Evolutionary conservation across 2,888 invertebrate species (phyloP), one percentile per base, ranked within the genome.

Genomic region (Spodoptera littoralis): DNA sequence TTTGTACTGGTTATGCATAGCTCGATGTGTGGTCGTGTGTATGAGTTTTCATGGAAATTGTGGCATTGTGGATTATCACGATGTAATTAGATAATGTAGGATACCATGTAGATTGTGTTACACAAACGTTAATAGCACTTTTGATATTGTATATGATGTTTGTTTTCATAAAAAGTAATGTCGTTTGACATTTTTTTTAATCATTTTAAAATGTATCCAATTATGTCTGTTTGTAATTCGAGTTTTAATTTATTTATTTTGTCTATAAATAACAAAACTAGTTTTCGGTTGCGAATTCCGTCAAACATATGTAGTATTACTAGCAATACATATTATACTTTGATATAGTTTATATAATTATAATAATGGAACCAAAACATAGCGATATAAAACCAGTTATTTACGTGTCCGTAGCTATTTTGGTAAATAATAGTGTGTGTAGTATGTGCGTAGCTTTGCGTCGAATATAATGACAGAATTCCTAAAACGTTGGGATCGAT

Each of bases 401-500:
- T 57, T 62, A 60, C 18, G 56, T 53, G 58, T 13, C 43, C 47
- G 43, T 27, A 50, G 48, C 59, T 77, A 80, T 78, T 80, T 80
- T 64, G 11, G 60, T 78, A 59, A 54, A 59, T 62, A 45, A 43
- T 45, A 61, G 49, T 58, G 58, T 30, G 6, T 36, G 49, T 60
- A 51, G 46, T 45, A 42, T 50, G 63, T 66, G 71, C 67, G 79
- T 77, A 51, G 61, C 60, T 60, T 58, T 50, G 51, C 60, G 60
- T 62, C 53, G 48, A 30, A 44, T 42, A 18, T 51, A 62, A 56
- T 59, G 44, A 48, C 18, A 55, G 55, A 18, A 52, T 76, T 78
- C 79, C 45, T 50, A 67, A 79, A 79, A 79, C 50, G 43, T 13
- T 46, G 27, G 43, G 73, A 81, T 79, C 79, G 66, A 79, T 79